phyloP scores from a whole-genome alignment of 2,113 vertebrate genomes.

The Scortum barcoo region DNA sequence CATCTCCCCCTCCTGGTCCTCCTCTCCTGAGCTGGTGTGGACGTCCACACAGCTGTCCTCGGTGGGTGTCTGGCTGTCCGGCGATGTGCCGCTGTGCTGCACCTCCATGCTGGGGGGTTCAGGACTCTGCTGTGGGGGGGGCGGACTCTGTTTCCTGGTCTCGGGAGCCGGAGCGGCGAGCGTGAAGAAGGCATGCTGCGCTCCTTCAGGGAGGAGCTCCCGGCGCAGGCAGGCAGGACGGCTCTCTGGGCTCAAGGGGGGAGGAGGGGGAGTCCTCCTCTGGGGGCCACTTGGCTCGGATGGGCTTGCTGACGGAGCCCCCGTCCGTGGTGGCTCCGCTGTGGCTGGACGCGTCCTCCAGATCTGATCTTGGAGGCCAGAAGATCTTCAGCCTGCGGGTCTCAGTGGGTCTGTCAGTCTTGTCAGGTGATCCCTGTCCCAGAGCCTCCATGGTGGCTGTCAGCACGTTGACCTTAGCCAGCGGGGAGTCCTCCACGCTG shows the following conservation, averaged over 20 bases:
- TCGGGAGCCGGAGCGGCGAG: constrained; percentile 68
- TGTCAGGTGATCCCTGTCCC: constrained; percentile 75
- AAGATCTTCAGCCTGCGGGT: constrained; percentile 92
- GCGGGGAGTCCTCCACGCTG: constrained; percentile 91
- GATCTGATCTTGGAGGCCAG: constrained; percentile 89
- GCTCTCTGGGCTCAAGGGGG: constrained; percentile 71
- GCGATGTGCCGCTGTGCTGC: constrained; percentile 27
- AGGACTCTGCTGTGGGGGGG: constrained; percentile 12
- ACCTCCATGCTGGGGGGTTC: constrained; percentile 54
- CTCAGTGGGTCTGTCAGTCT: constrained; percentile 87
- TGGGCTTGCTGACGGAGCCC: constrained; percentile 79
- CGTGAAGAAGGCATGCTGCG: constrained; percentile 89
- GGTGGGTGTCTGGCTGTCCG: constrained; percentile 28
- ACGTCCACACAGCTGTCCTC: constrained; percentile 68
- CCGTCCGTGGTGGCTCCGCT: constrained; percentile 76
- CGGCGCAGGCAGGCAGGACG: constrained; percentile 85
- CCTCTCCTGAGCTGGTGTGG: constrained; percentile 64
- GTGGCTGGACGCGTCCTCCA: constrained; percentile 28
- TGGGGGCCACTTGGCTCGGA: constrained; percentile 94
- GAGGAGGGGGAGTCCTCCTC: constrained; percentile 86
- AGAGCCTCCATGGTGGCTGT: constrained; percentile 93
- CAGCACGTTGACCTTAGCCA: constrained; percentile 93
- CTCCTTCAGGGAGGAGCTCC: constrained; percentile 90
- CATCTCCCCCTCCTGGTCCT: constrained; percentile 51
- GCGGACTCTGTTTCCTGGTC: constrained; percentile 26